Evolutionary conservation across 2,888 invertebrate species (phyloP).

Genomic region (Graphium colonna): DNA sequence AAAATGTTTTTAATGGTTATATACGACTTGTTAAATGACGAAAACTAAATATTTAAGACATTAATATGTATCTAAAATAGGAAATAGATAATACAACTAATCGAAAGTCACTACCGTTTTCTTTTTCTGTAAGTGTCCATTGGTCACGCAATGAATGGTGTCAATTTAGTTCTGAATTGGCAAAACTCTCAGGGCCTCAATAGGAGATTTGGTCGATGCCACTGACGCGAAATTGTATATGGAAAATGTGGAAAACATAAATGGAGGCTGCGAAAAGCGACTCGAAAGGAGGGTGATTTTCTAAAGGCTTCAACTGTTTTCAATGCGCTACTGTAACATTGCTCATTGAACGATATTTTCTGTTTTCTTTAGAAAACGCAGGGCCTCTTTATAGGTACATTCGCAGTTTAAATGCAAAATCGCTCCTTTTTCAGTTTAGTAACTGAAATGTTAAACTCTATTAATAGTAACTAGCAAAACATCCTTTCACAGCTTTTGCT

Average conservation of each 20-base stretch:
- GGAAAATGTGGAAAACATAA: slow-evolving; percentile 74
- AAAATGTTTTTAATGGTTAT: too few species aligned
- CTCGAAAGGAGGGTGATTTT: slow-evolving; percentile 72
- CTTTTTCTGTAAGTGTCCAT: slow-evolving; percentile 34
- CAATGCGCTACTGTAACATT: slow-evolving; percentile 72
- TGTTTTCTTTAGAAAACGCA: slow-evolving; percentile 62
- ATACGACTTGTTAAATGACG: too few species aligned
- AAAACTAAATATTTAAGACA: too few species aligned
- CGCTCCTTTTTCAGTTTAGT: background rate
- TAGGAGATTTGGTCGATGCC: slow-evolving; percentile 59
- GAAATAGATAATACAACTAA: background rate
- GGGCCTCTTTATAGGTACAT: slow-evolving; percentile 44
- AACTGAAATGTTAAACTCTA: too few species aligned
- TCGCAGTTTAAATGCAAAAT: slow-evolving; percentile 6
- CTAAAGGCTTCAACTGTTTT: slow-evolving; percentile 69
- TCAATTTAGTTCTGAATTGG: slow-evolving; percentile 69
- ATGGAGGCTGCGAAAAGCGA: slow-evolving; percentile 62
- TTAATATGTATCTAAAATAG: too few species aligned
- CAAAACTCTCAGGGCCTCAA: slow-evolving; percentile 60
- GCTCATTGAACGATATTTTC: slow-evolving; percentile 71
- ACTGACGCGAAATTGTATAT: slow-evolving; percentile 62
- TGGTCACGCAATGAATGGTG: slow-evolving; percentile 55
- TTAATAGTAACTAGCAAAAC: too few species aligned
- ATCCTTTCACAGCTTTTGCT: too few species aligned
- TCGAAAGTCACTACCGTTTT: slow-evolving; percentile 18